Evolutionary conservation across 2,888 invertebrate genomes (phyloP).

Genomic region (Noctua fimbriata): DNA sequence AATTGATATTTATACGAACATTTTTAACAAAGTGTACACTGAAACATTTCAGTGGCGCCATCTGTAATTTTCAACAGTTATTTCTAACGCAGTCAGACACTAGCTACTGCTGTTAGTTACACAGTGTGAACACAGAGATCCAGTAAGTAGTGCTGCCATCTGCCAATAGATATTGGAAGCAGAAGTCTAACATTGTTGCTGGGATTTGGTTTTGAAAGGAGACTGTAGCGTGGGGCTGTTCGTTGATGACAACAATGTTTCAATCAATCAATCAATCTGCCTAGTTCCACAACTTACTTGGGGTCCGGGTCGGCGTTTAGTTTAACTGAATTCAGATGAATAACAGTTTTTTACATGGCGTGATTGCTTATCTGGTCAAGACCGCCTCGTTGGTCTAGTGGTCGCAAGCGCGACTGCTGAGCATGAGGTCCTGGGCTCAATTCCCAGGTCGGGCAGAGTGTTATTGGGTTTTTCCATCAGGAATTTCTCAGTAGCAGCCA

Average conservation of each 20-base stretch:
- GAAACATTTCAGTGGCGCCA: constrained; percentile 29
- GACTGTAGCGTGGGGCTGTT: background rate
- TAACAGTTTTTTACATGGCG: background rate
- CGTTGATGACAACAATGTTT: background rate
- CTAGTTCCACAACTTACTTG: background rate
- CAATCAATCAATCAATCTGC: background rate
- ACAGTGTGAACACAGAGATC: no score
- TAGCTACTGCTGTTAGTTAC: background rate
- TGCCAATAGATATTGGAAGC: background rate
- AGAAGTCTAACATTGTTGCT: background rate
- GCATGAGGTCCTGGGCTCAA: no score
- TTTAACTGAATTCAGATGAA: background rate
- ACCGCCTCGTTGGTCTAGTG: no score
- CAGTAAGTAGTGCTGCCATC: constrained; percentile 32
- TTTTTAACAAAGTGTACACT: background rate
- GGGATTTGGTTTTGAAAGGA: background rate
- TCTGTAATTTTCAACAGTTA: constrained; percentile 28
- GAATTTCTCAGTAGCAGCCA: no score
- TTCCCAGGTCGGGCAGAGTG: no score
- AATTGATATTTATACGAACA: background rate
- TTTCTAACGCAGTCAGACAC: background rate
- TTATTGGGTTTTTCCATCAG: no score
- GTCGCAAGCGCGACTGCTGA: no score
- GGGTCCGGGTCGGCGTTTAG: background rate
- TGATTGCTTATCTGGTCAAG: no score